These are phyloP conservation scores for Oscheius onirici DNA, from an alignment of 2,888 invertebrate species.

Conservation along the genomic window DNA sequence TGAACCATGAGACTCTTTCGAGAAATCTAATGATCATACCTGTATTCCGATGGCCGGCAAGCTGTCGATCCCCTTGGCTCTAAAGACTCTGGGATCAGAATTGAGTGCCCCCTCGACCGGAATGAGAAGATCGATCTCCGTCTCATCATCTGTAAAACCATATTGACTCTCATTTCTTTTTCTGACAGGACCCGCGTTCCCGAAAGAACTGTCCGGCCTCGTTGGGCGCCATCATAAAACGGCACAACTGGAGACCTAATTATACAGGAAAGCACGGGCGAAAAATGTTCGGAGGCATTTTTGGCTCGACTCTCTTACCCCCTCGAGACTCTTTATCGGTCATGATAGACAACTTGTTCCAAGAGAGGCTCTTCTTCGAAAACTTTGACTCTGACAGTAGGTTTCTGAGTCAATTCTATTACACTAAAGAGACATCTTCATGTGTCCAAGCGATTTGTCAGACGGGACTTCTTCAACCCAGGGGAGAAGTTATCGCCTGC, in stretches of 20 bases:
- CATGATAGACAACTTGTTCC: slow-evolving; percentile 21
- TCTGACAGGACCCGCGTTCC: background rate
- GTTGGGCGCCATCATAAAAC: slow-evolving; percentile 11
- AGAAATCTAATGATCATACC: slow-evolving; percentile 37
- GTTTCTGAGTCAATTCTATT: background rate
- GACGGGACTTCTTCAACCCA: slow-evolving; percentile 1
- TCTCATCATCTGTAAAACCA: slow-evolving; percentile 62
- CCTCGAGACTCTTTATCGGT: slow-evolving; percentile 29
- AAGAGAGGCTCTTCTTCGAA: background rate
- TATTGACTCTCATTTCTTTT: background rate
- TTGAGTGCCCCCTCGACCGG: slow-evolving; percentile 66
- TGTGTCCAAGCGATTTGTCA: slow-evolving; percentile 18
- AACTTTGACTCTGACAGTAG: background rate
- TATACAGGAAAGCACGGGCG: slow-evolving; percentile 7
- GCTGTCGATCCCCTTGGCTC: slow-evolving; percentile 68
- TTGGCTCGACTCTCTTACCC: slow-evolving; percentile 14
- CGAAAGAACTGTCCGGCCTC: slow-evolving; percentile 17
- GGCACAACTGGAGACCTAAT: slow-evolving; percentile 14
- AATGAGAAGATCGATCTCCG: slow-evolving; percentile 67
- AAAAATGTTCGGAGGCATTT: slow-evolving; percentile 14
- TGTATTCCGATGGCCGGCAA: slow-evolving; percentile 70
- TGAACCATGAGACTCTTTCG: slow-evolving; percentile 35
- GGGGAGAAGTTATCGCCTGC: slow-evolving; percentile 15
- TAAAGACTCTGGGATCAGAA: slow-evolving; percentile 65
- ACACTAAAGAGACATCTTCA: background rate